Base-by-base conservation (phyloP, 1,140 invertebrate species). In the Latrodectus geometricus region DNA sequence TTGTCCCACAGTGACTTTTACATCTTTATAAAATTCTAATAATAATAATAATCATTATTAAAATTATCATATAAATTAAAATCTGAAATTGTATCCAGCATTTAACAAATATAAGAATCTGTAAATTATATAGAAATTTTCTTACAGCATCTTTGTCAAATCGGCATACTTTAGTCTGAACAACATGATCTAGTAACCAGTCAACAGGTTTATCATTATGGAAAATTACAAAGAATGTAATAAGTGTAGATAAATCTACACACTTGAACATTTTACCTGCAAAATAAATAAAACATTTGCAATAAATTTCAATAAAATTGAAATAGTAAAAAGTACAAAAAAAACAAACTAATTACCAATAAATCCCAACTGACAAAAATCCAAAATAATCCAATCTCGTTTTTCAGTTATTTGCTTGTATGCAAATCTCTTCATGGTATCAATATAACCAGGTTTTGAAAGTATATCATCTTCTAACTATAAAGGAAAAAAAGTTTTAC, bases 131-230 rank as follows among this genome's bases (percentile, higher is more conserved):
- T 23, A 61, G 49, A 23, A 21, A 49, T 54, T 69, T 48, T 88
- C 94, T 94, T 92, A 96, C 95, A 84, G 92, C 91, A 90, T 95
- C 95, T 91, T 95, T 96, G 89, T 97, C 96, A 77, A 96, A 94
- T 88, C 94, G 95, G 91, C 98, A 99, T 23, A 97, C 95, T 92
- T 97, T 97, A 0, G 97, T 97, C 87, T 95, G 95, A 52, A 98
- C 94, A 78, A 98, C 94, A 91, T 97, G 95, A 88, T 98, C 97
- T 9, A 99, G 92, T 1, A 99, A 92, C 98, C 98, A 99, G 91
- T 99, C 98, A 0, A 98, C 97, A 0, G 98, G 98, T 92, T 99
- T 98, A 90, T 98, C 97, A 90, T 96, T 96, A 91, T 98, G 96
- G 92, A 98, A 98, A 93, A 97, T 96, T 89, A 99, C 93, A 90